These are phyloP conservation scores for Papilio dardanus DNA, from an alignment of 1,140 invertebrate species.

Conservation along the genomic window DNA sequence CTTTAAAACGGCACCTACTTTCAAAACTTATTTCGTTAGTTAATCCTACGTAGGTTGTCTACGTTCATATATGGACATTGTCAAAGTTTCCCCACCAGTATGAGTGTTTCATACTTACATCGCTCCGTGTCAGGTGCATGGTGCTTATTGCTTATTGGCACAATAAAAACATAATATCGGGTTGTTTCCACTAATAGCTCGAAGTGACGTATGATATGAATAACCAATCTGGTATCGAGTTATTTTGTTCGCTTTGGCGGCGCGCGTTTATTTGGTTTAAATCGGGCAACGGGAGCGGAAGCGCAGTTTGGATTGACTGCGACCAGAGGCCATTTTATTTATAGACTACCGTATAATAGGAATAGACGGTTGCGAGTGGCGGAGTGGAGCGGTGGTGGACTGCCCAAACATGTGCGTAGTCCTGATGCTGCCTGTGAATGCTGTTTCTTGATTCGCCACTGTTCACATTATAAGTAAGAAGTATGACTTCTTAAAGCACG, in stretches of 20 bases:
- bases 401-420: neutral
- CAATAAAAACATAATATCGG: conserved; percentile 24
- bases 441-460: neutral
- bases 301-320: conserved; percentile 45
- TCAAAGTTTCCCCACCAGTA: neutral
- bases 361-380: conserved; percentile 21
- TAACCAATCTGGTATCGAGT: neutral
- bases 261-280: conserved; percentile 37
- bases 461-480: too few species aligned
- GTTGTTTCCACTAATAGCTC: neutral
- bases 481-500: too few species aligned
- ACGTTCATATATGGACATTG: neutral
- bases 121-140: neutral
- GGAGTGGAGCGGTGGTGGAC: neutral
- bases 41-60: neutral
- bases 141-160: neutral
- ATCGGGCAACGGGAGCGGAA: conserved; percentile 42
- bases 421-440: neutral
- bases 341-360: conserved; percentile 35
- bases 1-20: too few species aligned
- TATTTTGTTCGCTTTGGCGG: conserved; percentile 39
- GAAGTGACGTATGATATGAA: neutral
- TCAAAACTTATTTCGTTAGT: too few species aligned
- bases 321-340: conserved; percentile 43
- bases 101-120: neutral